A percentile compares a stretch with the other conserved stretches of the same genome.
phyloP scores from a whole-genome alignment of 1,140 invertebrate species.

The Zophobas morio region DNA sequence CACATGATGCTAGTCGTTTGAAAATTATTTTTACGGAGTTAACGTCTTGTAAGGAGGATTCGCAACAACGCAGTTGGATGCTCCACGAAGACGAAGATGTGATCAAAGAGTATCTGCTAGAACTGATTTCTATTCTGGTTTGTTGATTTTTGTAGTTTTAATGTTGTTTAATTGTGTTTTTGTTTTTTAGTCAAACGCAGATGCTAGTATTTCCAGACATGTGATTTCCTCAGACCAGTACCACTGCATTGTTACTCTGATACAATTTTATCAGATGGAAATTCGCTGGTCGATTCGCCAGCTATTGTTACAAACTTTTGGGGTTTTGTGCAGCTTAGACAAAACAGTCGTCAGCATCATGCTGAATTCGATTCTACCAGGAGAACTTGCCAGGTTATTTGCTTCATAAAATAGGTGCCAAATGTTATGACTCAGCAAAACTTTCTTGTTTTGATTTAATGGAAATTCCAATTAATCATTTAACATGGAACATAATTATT shows the following conservation, averaged over 20 bases:
- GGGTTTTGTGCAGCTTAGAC: constrained; percentile 88
- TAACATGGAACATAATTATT: too few relatives aligned
- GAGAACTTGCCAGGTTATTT: constrained; percentile 83
- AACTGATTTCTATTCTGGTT: constrained; percentile 90
- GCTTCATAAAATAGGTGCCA: too few relatives aligned
- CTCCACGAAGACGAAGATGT: constrained; percentile 91
- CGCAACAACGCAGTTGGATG: constrained; percentile 94
- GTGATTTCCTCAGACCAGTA: constrained; percentile 84
- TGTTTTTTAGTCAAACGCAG: constrained; percentile 83
- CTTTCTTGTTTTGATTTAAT: too few relatives aligned
- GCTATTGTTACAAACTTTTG: constrained; percentile 87
- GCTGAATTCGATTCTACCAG: constrained; percentile 87
- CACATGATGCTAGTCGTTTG: constrained; percentile 85
- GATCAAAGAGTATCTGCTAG: constrained; percentile 86
- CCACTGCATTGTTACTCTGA: constrained; percentile 81
- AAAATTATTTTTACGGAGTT: constrained; percentile 86
- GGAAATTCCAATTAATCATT: too few relatives aligned
- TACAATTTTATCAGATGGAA: constrained; percentile 95
- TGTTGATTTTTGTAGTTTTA: constrained; percentile 57
- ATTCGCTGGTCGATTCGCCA: constrained; percentile 86
- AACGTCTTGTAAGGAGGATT: constrained; percentile 91
- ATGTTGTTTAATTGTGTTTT: background rate
- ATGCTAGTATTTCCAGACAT: constrained; percentile 84
- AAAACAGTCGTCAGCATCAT: constrained; percentile 84
- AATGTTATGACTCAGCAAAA: too few relatives aligned